These are phyloP conservation scores for Lepidostoma basale DNA, from an alignment of 1,140 invertebrate genomes.

Conservation along the genomic window DNA sequence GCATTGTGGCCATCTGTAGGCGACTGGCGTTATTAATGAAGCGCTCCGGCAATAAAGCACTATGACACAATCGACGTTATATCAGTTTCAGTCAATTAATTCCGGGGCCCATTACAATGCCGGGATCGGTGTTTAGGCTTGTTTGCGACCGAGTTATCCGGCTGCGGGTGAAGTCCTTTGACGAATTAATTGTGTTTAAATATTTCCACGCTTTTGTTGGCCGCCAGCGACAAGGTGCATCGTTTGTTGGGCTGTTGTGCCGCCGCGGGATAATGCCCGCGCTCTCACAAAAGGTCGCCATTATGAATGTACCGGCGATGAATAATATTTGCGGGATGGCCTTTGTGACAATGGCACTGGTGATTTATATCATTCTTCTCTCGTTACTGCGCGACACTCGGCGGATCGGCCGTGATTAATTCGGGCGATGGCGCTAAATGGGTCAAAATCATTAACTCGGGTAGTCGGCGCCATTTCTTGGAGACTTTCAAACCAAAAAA, in stretches of 20 bases:
- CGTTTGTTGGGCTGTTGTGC: not conserved
- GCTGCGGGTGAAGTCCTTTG: slow-evolving; percentile 30
- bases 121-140: slow-evolving; percentile 16
- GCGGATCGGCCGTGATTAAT: no score
- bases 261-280: not conserved
- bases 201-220: slow-evolving; percentile 26
- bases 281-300: not conserved
- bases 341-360: not conserved
- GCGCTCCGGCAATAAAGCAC: slow-evolving; percentile 6
- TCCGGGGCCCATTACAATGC: slow-evolving; percentile 4
- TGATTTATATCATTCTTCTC: no score
- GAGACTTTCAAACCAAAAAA: no score
- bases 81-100: slow-evolving; percentile 32
- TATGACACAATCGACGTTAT: slow-evolving; percentile 25
- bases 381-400: no score
- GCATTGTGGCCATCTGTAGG: not conserved
- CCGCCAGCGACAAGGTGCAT: not conserved
- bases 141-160: slow-evolving; percentile 3
- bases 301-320: not conserved
- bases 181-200: slow-evolving; percentile 29
- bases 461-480: no score
- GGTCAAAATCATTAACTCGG: no score
- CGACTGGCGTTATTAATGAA: slow-evolving; percentile 18
- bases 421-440: no score
- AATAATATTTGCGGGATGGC: not conserved